Percentiles rank a stretch among this genome's conserved stretches.
These are phyloP conservation scores for Sphaeridia pumilis DNA, from an alignment of 2,888 invertebrate species.

Conservation along the genomic window DNA sequence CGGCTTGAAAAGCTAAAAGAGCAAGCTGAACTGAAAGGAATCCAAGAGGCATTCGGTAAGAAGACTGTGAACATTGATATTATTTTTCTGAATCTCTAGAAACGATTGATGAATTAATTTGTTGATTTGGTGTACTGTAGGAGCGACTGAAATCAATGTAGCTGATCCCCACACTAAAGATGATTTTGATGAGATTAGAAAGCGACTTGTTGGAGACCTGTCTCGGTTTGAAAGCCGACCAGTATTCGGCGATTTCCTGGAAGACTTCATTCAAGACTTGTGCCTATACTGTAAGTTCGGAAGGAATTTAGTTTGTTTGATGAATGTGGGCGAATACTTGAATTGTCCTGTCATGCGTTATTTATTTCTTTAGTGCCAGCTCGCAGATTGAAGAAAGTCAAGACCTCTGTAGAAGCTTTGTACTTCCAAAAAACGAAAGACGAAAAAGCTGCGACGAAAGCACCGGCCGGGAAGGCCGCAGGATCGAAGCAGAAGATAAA, in stretches of 20 bases:
- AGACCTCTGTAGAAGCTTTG: constrained; percentile 67
- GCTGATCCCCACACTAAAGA: constrained; percentile 32
- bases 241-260: constrained; percentile 34
- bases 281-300: constrained; percentile 24
- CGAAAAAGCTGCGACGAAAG: constrained; percentile 69
- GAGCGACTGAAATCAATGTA: constrained; percentile 25
- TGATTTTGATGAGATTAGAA: constrained; percentile 35
- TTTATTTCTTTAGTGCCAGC: constrained; percentile 55
- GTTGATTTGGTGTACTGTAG: no score
- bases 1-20: constrained; percentile 69
- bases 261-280: constrained; percentile 35
- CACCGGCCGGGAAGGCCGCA: constrained; percentile 52
- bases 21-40: constrained; percentile 73
- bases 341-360: not conserved
- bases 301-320: not conserved
- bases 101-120: not conserved
- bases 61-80: not conserved
- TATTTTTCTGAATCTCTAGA: not conserved
- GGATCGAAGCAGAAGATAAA: constrained; percentile 55
- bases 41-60: constrained; percentile 73
- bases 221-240: constrained; percentile 30
- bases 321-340: not conserved
- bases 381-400: constrained; percentile 71
- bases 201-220: constrained; percentile 27
- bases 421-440: constrained; percentile 77